phyloP scores from a whole-genome alignment of 2,888 invertebrate species.

The Galerucella pusilla region DNA sequence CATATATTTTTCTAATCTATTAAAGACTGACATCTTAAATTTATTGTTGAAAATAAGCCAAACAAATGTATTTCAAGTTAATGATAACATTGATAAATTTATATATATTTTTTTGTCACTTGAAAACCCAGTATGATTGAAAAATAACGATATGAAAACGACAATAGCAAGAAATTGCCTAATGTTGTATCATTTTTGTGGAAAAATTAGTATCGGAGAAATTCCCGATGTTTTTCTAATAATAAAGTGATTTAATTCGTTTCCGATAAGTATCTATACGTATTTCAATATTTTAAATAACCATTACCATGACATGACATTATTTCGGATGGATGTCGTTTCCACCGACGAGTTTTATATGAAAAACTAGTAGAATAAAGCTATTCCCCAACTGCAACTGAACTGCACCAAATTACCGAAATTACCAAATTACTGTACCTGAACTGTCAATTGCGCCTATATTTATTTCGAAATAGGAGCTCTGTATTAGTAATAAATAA shows the following conservation, averaged over 20 bases:
- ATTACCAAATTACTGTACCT: too few relatives aligned
- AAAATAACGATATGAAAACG: background rate
- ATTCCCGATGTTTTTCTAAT: background rate
- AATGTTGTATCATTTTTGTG: background rate
- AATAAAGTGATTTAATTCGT: background rate
- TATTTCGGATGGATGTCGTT: too few relatives aligned
- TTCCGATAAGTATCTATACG: background rate
- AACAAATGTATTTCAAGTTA: background rate
- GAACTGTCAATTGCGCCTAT: too few relatives aligned
- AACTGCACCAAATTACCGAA: background rate
- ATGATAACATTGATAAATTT: background rate
- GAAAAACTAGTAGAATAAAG: background rate
- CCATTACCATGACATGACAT: background rate
- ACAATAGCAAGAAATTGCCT: background rate
- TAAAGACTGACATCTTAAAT: background rate
- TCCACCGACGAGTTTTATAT: too few relatives aligned
- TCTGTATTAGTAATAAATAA: too few relatives aligned
- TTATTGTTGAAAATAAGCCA: background rate
- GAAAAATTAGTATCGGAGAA: background rate
- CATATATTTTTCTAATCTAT: too few relatives aligned
- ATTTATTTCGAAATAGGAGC: too few relatives aligned
- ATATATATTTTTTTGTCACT: background rate
- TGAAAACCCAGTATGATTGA: background rate
- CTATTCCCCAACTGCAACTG: background rate
- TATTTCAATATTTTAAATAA: background rate